Evolutionary conservation across 2,113 vertebrate genomes (phyloP).

Genomic region (Rhizomys pruinosus): DNA sequence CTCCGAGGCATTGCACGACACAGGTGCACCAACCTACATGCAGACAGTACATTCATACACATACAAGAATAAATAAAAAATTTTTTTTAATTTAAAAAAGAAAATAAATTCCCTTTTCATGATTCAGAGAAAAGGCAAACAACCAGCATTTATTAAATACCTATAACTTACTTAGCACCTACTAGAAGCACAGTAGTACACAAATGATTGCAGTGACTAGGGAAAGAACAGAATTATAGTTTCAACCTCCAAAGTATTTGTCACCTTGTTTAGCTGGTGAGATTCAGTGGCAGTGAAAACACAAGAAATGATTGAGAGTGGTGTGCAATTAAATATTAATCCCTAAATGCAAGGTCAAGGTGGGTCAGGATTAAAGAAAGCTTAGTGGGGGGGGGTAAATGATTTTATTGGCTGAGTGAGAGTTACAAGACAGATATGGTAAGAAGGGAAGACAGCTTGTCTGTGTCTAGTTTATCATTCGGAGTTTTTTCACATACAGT

Average conservation of each 20-base stretch:
- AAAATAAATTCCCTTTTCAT: not conserved
- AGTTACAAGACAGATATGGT: not conserved
- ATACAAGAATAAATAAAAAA: no score
- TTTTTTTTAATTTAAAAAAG: not conserved
- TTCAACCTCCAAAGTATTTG: conserved; percentile 2
- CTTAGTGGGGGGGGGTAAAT: not conserved
- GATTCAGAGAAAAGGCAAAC: not conserved
- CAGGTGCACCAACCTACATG: no score
- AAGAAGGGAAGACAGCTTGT: not conserved
- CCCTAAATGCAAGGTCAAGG: not conserved
- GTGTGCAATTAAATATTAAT: not conserved
- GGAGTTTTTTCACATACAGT: not conserved
- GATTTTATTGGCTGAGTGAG: not conserved
- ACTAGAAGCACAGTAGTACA: not conserved
- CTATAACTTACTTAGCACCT: not conserved
- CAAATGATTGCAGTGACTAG: not conserved
- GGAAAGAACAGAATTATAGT: not conserved
- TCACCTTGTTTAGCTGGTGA: not conserved
- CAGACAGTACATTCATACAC: no score
- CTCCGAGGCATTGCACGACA: no score
- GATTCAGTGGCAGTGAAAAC: not conserved
- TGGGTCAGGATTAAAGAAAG: not conserved
- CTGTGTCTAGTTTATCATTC: not conserved
- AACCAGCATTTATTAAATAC: not conserved
- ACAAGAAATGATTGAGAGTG: not conserved